Conservation (phyloP, 2,113 vertebrate species). For the Dissostichus mawsoni region DNA sequence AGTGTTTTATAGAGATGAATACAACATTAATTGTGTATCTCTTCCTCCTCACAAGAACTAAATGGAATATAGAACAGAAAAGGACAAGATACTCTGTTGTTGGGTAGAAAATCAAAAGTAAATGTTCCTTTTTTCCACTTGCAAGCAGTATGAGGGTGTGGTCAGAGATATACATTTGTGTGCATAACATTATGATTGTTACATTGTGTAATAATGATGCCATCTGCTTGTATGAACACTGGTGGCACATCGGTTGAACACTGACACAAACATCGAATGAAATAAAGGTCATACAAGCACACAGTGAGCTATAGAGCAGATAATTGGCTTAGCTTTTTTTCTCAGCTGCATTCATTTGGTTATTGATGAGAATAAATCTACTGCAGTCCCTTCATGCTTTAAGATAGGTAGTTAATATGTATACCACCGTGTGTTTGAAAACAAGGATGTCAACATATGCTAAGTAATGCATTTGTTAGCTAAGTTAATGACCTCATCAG, state of each 20-base stretch:
- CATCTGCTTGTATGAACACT: neutral
- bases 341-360: conserved; percentile 37
- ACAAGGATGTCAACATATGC: conserved; percentile 47
- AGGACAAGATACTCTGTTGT: too few species aligned
- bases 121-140: neutral
- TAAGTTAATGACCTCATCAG: conserved; percentile 55
- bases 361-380: conserved; percentile 48
- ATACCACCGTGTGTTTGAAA: conserved; percentile 30
- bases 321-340: conserved; percentile 36
- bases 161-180: neutral
- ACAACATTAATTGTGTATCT: neutral
- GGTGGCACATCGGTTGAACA: neutral
- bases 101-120: neutral
- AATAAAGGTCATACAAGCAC: conserved; percentile 16
- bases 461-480: conserved; percentile 54
- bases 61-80: neutral
- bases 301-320: conserved; percentile 10
- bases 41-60: neutral
- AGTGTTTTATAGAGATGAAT: conserved; percentile 6
- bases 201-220: neutral
- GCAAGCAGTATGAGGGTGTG: neutral
- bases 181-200: neutral
- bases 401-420: conserved; percentile 36
- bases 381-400: conserved; percentile 15
- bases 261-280: conserved; percentile 13